Conservation (phyloP, 2,888 invertebrate genomes). For the Caenorhabditis sinica region DNA sequence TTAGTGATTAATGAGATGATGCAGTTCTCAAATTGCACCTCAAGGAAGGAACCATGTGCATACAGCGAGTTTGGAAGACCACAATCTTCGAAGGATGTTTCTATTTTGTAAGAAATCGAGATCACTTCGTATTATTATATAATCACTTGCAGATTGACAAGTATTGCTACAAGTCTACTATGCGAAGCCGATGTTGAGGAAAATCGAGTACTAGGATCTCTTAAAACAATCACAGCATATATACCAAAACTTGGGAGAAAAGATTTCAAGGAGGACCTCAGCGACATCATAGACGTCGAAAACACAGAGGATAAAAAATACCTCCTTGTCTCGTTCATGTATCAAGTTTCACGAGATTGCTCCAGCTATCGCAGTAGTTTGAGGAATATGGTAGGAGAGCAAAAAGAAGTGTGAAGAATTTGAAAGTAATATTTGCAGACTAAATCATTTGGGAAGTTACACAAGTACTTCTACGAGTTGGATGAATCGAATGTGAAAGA, state of each 20-base stretch:
- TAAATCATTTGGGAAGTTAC: conserved; percentile 65
- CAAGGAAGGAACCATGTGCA: conserved; percentile 73
- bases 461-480: conserved; percentile 72
- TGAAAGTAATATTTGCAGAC: conserved; percentile 38
- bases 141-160: conserved; percentile 70
- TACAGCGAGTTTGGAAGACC: conserved; percentile 78
- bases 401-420: neutral
- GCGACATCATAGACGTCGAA: conserved; percentile 70
- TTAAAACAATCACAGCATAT: conserved; percentile 63
- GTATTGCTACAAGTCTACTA: conserved; percentile 78
- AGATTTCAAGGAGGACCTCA: conserved; percentile 62
- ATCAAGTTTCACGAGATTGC: conserved; percentile 78
- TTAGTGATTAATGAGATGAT: conserved; percentile 74
- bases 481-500: conserved; percentile 69
- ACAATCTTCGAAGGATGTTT: conserved; percentile 55
- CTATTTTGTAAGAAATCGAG: conserved; percentile 66
- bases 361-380: conserved; percentile 69
- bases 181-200: conserved; percentile 80
- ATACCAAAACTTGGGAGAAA: conserved; percentile 55
- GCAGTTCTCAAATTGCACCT: conserved; percentile 77
- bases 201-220: conserved; percentile 75
- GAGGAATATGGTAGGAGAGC: conserved; percentile 28
- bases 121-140: neutral
- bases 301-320: conserved; percentile 67
- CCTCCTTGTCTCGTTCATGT: conserved; percentile 70